phyloP scores from a whole-genome alignment of 2,797 vertebrate species.

The Diplodus sargus region DNA sequence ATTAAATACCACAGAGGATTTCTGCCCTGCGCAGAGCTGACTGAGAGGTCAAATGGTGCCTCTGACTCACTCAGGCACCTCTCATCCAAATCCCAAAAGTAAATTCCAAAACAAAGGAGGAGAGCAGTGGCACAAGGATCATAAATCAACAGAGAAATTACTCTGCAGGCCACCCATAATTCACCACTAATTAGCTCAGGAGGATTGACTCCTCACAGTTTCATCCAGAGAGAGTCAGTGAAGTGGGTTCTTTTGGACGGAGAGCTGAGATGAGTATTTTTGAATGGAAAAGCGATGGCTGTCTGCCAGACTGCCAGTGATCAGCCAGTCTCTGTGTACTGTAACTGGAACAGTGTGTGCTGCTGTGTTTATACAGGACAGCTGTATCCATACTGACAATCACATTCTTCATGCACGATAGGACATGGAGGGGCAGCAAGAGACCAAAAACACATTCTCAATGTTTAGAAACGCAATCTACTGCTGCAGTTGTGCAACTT shows the following conservation, averaged over 20 bases:
- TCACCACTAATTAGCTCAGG: slow-evolving; percentile 17
- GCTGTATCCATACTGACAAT: slow-evolving; percentile 24
- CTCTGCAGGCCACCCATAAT: slow-evolving; percentile 10
- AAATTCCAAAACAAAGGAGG: slow-evolving; percentile 12
- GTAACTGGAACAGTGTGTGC: slow-evolving; percentile 44
- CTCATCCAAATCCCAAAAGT: slow-evolving; percentile 30
- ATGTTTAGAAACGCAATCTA: rapidly evolving
- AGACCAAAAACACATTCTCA: neutral
- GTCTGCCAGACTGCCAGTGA: slow-evolving; percentile 43
- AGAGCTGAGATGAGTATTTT: slow-evolving; percentile 21
- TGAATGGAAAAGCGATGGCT: slow-evolving; percentile 31
- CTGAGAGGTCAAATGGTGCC: slow-evolving; percentile 5
- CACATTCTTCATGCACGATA: slow-evolving; percentile 1
- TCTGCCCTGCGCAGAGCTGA: neutral
- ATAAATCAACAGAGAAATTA: slow-evolving; percentile 38
- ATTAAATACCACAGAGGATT: neutral
- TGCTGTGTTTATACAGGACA: slow-evolving; percentile 50
- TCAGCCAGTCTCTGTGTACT: slow-evolving; percentile 2
- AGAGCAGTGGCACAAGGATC: neutral
- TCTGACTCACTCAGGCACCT: slow-evolving; percentile 1
- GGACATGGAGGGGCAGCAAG: neutral
- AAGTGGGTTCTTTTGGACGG: neutral
- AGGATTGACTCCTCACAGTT: slow-evolving; percentile 6
- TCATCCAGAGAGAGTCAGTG: slow-evolving; percentile 6
- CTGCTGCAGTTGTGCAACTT: neutral